Conservation (phyloP, 1,140 invertebrate genomes). For the Lepidostoma basale region DNA sequence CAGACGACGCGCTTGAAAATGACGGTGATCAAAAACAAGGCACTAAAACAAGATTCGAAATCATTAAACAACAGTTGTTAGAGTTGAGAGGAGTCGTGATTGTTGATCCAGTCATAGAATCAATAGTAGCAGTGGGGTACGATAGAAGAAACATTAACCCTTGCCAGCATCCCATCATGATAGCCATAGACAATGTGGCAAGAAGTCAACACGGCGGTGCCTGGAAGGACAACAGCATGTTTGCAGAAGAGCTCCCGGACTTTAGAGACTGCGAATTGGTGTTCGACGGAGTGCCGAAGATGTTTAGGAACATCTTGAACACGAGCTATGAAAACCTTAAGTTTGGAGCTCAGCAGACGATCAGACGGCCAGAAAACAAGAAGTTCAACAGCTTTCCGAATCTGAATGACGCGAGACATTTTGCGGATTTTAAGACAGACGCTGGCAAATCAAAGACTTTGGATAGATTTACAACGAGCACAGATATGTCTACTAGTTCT, state of each 20-base stretch:
- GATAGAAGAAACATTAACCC: conserved; percentile 70
- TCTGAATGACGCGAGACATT: no score
- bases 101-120: conserved; percentile 68
- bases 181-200: conserved; percentile 85
- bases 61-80: conserved; percentile 41
- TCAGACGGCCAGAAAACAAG: conserved; percentile 31
- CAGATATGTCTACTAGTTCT: no score
- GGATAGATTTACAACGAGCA: no score
- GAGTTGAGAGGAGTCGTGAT: conserved; percentile 64
- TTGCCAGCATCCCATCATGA: conserved; percentile 84
- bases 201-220: conserved; percentile 80
- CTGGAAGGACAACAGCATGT: conserved; percentile 57
- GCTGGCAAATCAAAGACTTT: no score
- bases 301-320: conserved; percentile 41
- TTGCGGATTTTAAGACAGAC: no score
- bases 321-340: conserved; percentile 43
- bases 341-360: conserved; percentile 46
- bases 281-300: conserved; percentile 45
- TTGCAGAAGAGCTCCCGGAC: neutral
- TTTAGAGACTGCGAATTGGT: neutral
- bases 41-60: neutral
- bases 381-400: no score
- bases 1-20: neutral
- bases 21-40: neutral
- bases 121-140: conserved; percentile 70